Evolutionary conservation across 1,140 invertebrate genomes (phyloP).

Genomic region (Drosophila littoralis): DNA sequence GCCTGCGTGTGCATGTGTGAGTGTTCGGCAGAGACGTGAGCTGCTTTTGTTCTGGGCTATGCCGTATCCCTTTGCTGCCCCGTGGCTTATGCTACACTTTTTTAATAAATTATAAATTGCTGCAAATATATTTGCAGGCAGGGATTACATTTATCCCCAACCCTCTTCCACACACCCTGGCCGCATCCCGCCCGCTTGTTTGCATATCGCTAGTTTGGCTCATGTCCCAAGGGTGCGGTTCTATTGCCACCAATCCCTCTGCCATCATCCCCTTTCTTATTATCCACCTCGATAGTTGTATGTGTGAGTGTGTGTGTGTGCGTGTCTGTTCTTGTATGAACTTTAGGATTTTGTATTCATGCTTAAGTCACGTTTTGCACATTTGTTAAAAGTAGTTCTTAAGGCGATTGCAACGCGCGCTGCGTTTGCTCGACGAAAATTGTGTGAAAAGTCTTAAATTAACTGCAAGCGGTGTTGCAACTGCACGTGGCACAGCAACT

Average conservation of each 20-base stretch:
- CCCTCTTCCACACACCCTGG: slow-evolving; percentile 21
- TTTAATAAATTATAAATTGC: slow-evolving; percentile 83
- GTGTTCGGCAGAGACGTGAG: slow-evolving; percentile 28
- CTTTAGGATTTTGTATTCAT: slow-evolving; percentile 76
- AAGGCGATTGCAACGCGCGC: slow-evolving; percentile 66
- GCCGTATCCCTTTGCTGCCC: slow-evolving; percentile 58
- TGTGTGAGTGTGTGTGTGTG: slow-evolving; percentile 26
- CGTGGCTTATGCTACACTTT: slow-evolving; percentile 75
- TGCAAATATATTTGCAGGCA: slow-evolving; percentile 80
- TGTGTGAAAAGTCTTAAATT: slow-evolving; percentile 76
- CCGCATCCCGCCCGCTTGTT: slow-evolving; percentile 40
- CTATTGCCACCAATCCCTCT: slow-evolving; percentile 9
- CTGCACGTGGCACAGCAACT: slow-evolving; percentile 36
- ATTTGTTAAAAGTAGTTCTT: slow-evolving; percentile 81
- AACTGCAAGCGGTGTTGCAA: slow-evolving; percentile 58
- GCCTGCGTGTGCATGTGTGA: neutral
- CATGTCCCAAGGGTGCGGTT: slow-evolving; percentile 65
- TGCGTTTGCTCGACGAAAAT: slow-evolving; percentile 29
- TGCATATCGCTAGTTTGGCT: slow-evolving; percentile 74
- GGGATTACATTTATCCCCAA: slow-evolving; percentile 71
- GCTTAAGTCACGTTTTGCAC: slow-evolving; percentile 79
- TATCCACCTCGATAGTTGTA: neutral
- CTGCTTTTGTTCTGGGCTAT: slow-evolving; percentile 50
- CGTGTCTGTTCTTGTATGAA: slow-evolving; percentile 69
- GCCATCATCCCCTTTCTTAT: neutral